Evolutionary conservation across 2,113 vertebrate genomes (phyloP).

Genomic region (Oenanthe oenanthe): DNA sequence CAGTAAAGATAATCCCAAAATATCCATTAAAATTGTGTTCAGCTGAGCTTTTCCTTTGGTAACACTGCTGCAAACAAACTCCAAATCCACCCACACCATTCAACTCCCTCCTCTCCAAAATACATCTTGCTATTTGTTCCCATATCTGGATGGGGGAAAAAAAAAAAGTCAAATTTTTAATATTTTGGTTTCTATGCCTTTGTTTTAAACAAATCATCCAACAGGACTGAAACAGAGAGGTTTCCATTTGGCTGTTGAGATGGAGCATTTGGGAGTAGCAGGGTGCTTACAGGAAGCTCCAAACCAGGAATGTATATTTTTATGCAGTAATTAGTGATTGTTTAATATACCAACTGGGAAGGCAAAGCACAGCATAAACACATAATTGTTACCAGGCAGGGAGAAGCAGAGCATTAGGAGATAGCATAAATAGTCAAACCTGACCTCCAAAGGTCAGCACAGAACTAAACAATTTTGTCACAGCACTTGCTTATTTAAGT

Average conservation of each 20-base stretch:
- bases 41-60: neutral
- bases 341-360: constrained; percentile 73
- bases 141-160: neutral
- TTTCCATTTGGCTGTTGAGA: constrained; percentile 11
- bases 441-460: constrained; percentile 80
- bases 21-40: neutral
- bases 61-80: neutral
- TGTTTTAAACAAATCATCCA: neutral
- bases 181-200: neutral
- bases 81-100: neutral
- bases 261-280: neutral
- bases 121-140: neutral
- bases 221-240: neutral
- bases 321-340: constrained; percentile 76
- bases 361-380: constrained; percentile 71
- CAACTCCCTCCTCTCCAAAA: neutral
- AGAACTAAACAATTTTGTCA: constrained; percentile 82
- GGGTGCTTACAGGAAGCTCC: constrained; percentile 62
- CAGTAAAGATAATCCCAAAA: neutral
- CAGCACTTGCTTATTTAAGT: constrained; percentile 79
- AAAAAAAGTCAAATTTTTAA: neutral
- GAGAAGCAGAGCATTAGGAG: constrained; percentile 79
- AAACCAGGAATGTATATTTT: constrained; percentile 69
- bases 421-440: constrained; percentile 81
- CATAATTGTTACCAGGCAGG: constrained; percentile 82